Evolutionary conservation across 1,140 invertebrate genomes (phyloP).

Genomic region (Cherax quadricarinatus): DNA sequence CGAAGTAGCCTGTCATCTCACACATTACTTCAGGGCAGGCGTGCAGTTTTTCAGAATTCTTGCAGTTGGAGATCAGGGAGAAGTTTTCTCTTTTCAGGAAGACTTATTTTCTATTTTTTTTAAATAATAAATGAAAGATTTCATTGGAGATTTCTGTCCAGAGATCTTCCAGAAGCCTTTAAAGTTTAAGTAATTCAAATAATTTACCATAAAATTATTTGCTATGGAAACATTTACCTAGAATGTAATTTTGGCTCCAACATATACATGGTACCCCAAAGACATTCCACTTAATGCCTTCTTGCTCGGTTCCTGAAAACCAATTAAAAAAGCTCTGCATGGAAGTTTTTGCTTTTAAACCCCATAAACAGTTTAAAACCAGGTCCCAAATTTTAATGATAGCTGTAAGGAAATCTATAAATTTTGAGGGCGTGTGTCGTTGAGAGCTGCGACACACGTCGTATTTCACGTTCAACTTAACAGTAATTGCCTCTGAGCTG

Average conservation of each 20-base stretch:
- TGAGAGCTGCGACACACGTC: conserved; percentile 16
- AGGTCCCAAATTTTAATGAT: background rate
- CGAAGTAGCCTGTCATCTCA: too few species aligned
- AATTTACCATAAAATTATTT: background rate
- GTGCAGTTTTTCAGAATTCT: too few species aligned
- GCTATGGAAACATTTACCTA: background rate
- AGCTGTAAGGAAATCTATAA: conserved; percentile 8
- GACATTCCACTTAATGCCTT: background rate
- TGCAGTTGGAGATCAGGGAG: too few species aligned
- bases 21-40: too few species aligned
- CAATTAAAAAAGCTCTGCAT: background rate
- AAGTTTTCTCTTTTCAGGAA: too few species aligned
- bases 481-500: conserved; percentile 4
- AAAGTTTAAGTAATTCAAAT: too few species aligned
- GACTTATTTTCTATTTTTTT: too few species aligned
- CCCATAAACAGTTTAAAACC: background rate
- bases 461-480: conserved; percentile 14
- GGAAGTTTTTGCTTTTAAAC: background rate
- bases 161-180: too few species aligned
- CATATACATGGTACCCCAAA: background rate
- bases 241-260: background rate
- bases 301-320: background rate
- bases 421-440: background rate
- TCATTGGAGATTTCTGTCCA: too few species aligned
- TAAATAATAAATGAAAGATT: too few species aligned